A percentile compares a stretch with the other conserved stretches of the same genome.
These are phyloP conservation scores for Cataglyphis rosenhaueri DNA, from an alignment of 2,888 invertebrate genomes.

Conservation along the genomic window DNA sequence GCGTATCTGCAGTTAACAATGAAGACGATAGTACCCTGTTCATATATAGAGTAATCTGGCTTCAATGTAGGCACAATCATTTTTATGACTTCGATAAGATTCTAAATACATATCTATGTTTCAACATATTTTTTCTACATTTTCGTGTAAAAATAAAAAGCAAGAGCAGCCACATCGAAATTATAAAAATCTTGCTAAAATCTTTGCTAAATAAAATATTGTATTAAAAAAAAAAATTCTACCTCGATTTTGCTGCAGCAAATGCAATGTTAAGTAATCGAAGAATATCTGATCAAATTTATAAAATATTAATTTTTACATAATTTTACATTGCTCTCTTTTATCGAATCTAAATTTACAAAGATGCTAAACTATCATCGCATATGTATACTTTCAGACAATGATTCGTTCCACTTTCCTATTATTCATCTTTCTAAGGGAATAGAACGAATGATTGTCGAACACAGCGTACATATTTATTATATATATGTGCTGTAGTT, in stretches of 20 bases:
- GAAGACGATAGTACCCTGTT: background rate
- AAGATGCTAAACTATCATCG: background rate
- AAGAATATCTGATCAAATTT: background rate
- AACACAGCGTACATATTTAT: too few relatives aligned
- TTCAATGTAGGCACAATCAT: conserved; percentile 1
- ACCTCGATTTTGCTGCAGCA: background rate
- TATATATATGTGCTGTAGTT: background rate
- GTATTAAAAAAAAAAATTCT: background rate
- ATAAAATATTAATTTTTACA: background rate
- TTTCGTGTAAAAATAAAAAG: background rate
- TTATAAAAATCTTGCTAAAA: background rate
- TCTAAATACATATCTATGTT: background rate
- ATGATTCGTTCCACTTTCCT: too few relatives aligned
- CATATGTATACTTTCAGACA: background rate
- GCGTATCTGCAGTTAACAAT: background rate
- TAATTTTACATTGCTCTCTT: background rate
- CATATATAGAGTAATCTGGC: background rate
- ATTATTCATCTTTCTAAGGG: too few relatives aligned
- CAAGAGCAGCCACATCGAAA: background rate
- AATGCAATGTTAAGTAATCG: background rate
- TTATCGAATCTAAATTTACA: background rate
- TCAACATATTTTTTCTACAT: background rate
- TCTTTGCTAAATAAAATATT: background rate
- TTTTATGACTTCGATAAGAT: background rate
- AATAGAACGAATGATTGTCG: too few relatives aligned